Evolutionary conservation across 2,113 vertebrate species (phyloP), one percentile per base, ranked within the genome.

Genomic region (Neolamprologus falcicula): DNA sequence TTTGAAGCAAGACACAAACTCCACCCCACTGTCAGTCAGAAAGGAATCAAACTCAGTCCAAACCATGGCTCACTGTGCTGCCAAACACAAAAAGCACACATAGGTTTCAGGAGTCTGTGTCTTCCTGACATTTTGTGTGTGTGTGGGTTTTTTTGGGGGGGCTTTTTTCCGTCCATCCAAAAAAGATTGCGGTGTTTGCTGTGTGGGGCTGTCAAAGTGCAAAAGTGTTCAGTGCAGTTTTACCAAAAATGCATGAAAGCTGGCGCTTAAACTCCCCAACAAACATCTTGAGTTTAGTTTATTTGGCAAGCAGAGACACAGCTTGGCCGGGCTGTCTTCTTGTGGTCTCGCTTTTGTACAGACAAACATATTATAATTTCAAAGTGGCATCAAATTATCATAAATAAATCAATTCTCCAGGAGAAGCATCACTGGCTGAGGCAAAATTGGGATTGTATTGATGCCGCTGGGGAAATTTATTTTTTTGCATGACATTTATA

Each of bases 341-440:
- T 88, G 66, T 86, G 80, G 35, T 83, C 42, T 47, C 47, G 37
- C 53, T 71, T 85, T 84, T 54, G 21, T 28, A 8, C 24, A 76
- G 84, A 68, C 61, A 76, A 76, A 83, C 80, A 66, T 79, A 87
- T 78, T 87, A 78, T 37, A 61, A 73, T 85, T 91, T 88, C 55
- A 66, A 73, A 88, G 50, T 79, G 53, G 26, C 55, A 83, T 83
- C 89, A 79, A 55, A 61, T 79, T 83, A 33, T 91, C 55, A 88
- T 68, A 66, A 88, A 66, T 54, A 86, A 83, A 88, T 83, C 50
- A 68, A 19, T 50, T 78, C 71, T 50, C 26, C 24, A 50, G 42
- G 24, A 78, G 45, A 71, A 76, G 71, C 40, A 76, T 47, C 71
- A 50, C 42, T 47, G 42, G 10, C 42, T 76, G 71, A 31, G 71